phyloP scores from a whole-genome alignment of 2,888 invertebrate genomes.

The Boloria selene region DNA sequence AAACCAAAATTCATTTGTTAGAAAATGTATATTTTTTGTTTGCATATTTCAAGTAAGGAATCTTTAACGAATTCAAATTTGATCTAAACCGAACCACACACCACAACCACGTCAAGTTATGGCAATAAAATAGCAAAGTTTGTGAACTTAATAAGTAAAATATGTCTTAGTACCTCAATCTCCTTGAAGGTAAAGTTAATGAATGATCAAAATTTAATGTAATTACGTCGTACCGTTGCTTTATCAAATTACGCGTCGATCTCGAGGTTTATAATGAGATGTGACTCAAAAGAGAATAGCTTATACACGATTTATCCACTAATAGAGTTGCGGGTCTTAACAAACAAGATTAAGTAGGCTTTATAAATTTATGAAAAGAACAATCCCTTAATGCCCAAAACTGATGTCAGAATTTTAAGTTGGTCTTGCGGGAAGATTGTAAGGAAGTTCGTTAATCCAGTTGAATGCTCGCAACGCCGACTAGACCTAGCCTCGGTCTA shows the following conservation, averaged over 20 bases:
- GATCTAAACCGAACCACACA: not conserved
- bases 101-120: slow-evolving; percentile 1
- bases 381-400: slow-evolving; percentile 67
- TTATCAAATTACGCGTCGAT: slow-evolving; percentile 66
- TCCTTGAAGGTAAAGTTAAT: slow-evolving; percentile 33
- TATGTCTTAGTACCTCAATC: slow-evolving; percentile 16
- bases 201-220: slow-evolving; percentile 42
- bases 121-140: slow-evolving; percentile 2
- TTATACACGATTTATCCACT: slow-evolving; percentile 71
- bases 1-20: not conserved
- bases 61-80: not conserved
- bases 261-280: slow-evolving; percentile 61
- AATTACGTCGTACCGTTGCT: slow-evolving; percentile 47
- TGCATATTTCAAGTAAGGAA: not conserved
- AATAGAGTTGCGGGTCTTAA: slow-evolving; percentile 69
- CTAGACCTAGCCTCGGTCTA: slow-evolving; percentile 37
- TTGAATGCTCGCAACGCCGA: slow-evolving; percentile 48
- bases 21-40: not conserved
- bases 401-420: slow-evolving; percentile 75
- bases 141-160: slow-evolving; percentile 12
- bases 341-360: slow-evolving; percentile 70
- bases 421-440: slow-evolving; percentile 59
- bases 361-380: slow-evolving; percentile 66
- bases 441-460: slow-evolving; percentile 66
- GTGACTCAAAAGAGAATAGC: slow-evolving; percentile 70